Evolutionary conservation across 1,140 invertebrate species (phyloP).

Genomic region (Portunus trituberculatus): DNA sequence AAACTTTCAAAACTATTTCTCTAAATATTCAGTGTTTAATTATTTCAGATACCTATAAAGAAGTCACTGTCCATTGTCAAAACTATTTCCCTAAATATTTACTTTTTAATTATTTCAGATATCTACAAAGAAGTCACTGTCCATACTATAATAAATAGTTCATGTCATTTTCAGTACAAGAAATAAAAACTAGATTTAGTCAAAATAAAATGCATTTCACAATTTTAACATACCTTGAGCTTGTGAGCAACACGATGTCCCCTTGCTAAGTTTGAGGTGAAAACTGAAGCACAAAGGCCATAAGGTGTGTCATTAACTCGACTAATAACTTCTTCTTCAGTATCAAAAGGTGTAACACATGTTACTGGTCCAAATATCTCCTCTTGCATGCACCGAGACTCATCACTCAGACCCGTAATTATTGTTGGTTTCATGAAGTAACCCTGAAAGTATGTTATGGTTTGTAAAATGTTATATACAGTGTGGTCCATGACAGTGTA

Average conservation of each 20-base stretch:
- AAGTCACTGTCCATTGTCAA: too few relatives aligned
- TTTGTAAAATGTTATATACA: not conserved
- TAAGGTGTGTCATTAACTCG: constrained; percentile 82
- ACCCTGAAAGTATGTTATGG: constrained; percentile 79
- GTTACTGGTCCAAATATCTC: constrained; percentile 85
- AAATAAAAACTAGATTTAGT: too few relatives aligned
- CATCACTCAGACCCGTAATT: constrained; percentile 81
- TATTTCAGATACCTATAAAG: too few relatives aligned
- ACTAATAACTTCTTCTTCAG: constrained; percentile 82
- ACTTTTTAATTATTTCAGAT: too few relatives aligned
- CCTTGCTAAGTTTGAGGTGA: constrained; percentile 81
- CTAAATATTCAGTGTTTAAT: too few relatives aligned
- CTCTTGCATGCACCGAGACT: constrained; percentile 82
- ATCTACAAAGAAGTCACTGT: too few relatives aligned
- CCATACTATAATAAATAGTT: too few relatives aligned
- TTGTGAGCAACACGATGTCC: constrained; percentile 82
- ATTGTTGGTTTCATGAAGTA: constrained; percentile 83
- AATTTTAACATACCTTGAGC: constrained; percentile 79
- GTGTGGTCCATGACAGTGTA: too few relatives aligned
- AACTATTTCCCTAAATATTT: too few relatives aligned
- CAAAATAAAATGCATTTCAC: too few relatives aligned
- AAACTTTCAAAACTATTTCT: too few relatives aligned
- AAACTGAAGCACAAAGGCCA: constrained; percentile 83
- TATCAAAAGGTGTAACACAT: constrained; percentile 83
- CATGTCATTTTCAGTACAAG: too few relatives aligned